These are phyloP conservation scores for Adelosebastes latens DNA, from an alignment of 2,797 vertebrate genomes.

Conservation along the genomic window DNA sequence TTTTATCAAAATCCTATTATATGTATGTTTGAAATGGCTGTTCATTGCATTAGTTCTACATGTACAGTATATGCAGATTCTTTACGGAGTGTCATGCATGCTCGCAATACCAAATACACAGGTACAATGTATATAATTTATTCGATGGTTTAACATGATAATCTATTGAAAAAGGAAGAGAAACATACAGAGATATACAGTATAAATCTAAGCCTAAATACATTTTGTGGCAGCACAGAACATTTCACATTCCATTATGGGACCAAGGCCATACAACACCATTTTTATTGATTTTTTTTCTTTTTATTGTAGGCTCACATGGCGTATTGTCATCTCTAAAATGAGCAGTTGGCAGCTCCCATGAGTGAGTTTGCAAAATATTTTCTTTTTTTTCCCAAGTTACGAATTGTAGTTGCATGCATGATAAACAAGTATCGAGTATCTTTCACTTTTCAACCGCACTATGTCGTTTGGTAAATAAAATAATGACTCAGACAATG, in stretches of 20 bases:
- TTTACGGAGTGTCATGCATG: slow-evolving; percentile 47
- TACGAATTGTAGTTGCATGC: slow-evolving; percentile 71
- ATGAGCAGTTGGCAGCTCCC: slow-evolving; percentile 63
- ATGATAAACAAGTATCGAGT: slow-evolving; percentile 61
- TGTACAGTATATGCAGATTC: slow-evolving; percentile 11
- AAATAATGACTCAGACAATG: slow-evolving; percentile 16
- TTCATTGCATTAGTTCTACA: background rate
- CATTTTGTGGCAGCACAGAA: slow-evolving; percentile 85
- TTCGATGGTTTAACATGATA: slow-evolving; percentile 78
- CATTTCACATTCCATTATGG: slow-evolving; percentile 83
- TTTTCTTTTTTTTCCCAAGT: slow-evolving; percentile 33
- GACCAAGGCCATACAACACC: slow-evolving; percentile 80
- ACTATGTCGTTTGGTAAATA: slow-evolving; percentile 9
- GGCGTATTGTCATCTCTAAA: slow-evolving; percentile 64
- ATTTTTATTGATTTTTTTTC: slow-evolving; percentile 29
- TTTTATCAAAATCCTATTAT: background rate
- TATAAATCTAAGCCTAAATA: slow-evolving; percentile 83
- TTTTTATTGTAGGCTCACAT: slow-evolving; percentile 65
- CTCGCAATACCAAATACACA: slow-evolving; percentile 58
- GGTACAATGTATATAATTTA: slow-evolving; percentile 78
- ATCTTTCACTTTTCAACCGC: slow-evolving; percentile 21
- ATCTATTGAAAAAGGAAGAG: slow-evolving; percentile 78
- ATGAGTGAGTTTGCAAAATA: slow-evolving; percentile 51
- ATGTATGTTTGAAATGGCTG: background rate
- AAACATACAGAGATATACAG: slow-evolving; percentile 80